Evolutionary conservation across 2,797 vertebrate genomes (phyloP), one percentile per base, ranked within the genome.

Genomic region (Syngnathus acus): DNA sequence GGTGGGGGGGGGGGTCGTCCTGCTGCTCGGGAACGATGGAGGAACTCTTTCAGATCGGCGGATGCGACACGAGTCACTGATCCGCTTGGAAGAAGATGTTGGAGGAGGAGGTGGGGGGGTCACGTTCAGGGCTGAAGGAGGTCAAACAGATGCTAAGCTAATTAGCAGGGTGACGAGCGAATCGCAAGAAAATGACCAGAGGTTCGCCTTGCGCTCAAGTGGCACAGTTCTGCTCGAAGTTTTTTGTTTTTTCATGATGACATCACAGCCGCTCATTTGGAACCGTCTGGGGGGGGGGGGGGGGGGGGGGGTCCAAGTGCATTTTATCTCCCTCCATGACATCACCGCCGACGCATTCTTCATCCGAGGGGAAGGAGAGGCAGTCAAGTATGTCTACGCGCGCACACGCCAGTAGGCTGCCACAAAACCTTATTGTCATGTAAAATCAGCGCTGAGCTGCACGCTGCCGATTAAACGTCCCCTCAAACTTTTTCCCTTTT

Each of bases 71-170:
- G 65, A 81, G 60, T 81, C 80, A 80, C 61, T 73, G 84, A 74
- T 81, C 72, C 59, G 77, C 79, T 82, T 78, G 69, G 59, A 69
- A 74, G 43, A 62, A 42, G 39, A 60, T 9, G 4, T 3, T 9
- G 57, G 37, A 21, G 17, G 32, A 39, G 37, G 59, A n/a, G 37
- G 19, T 32, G 40, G 40, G 63, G 0, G 70, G 78, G 81, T 87
- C 86, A 88, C 42, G 85, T 86, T 86, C 87, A 87, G 85, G 75
- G 75, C 78, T 74, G 74, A 48, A 74, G 77, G 78, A 86, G 82
- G 79, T 84, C 81, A 83, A 57, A 57, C 14, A 13, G 26, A 37
- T 17, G 54, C 54, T 57, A 37, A 32, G 54, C 54, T 57, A 14
- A 57, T 37, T 57, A 57, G 54, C 54, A 37, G 16, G 0, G 26